Base-by-base conservation (phyloP, 2,113 vertebrate species). In the Dendropsophus ebraccatus region DNA sequence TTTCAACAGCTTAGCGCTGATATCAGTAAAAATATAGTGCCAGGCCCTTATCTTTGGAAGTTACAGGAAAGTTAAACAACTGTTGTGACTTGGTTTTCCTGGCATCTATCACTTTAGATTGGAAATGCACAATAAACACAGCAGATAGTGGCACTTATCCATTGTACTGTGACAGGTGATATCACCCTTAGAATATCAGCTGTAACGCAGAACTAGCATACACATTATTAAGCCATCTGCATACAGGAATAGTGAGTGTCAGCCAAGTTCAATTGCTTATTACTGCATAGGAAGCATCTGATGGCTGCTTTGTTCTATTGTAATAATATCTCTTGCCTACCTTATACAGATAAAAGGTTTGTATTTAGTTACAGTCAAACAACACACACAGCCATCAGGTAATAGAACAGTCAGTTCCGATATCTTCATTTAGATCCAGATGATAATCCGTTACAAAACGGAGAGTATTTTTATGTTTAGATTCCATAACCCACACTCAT, bases 291-390 rank as follows among this genome's bases (percentile, higher is more conserved):
- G 62, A 82, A 67, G 65, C 30, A 25, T 30, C 58, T 82, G 41
- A 32, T 82, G 25, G 37, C 41, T 50, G 62, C 47, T 52, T 81
- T 69, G 60, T 82, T 50, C 80, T 58, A 69, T 50, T 67, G 80
- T 65, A 82, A 82, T 67, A 69, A 67, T 25, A 69, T 81, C 41
- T 49, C 60, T 81, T 65, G 45, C 70, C 41, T 69, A 82, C 28
- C 41, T 8, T 12, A 82, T 28, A 65, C 25, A 65, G 25, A 7
- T 49, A 49, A 82, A 49, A 82, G 58, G 45, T 52, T 82, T 82
- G 80, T 69, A 69, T 82, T 82, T 82, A 32, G 62, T 82, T 82
- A 69, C 80, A 69, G 62, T 32, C 80, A 14, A 21, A 69, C 41
- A 82, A 82, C 80, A 50, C 17, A 41, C n/a, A 37, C 58, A 45